Evolutionary conservation across 2,888 invertebrate genomes (phyloP).

Genomic region (Linyphia triangularis): DNA sequence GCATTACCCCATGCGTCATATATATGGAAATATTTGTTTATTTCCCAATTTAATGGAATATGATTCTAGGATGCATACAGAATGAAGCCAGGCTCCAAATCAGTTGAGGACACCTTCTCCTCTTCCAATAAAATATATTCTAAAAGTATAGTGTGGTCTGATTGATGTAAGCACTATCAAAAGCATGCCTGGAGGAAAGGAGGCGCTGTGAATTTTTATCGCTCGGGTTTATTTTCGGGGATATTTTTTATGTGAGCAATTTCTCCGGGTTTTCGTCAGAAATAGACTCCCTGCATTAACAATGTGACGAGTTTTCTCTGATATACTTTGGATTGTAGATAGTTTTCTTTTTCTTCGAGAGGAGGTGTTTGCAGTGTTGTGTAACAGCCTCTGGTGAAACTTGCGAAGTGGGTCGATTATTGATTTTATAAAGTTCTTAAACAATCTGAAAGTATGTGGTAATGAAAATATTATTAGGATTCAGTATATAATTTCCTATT

Average conservation of each 20-base stretch:
- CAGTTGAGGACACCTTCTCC: conserved; percentile 4
- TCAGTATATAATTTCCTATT: too few species aligned
- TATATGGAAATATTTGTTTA: conserved; percentile 56
- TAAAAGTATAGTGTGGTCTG: conserved; percentile 32
- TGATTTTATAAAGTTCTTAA: too few species aligned
- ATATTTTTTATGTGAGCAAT: not conserved
- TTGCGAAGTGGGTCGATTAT: too few species aligned
- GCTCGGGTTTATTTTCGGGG: not conserved
- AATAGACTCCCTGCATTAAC: conserved; percentile 17
- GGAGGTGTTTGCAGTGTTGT: too few species aligned
- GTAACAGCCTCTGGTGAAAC: too few species aligned
- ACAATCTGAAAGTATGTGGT: too few species aligned
- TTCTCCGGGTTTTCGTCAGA: not conserved
- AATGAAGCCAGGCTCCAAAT: conserved; percentile 28
- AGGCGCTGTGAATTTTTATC: conserved; percentile 32
- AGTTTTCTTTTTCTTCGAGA: too few species aligned
- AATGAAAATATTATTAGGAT: too few species aligned
- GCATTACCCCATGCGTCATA: not conserved
- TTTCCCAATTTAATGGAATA: conserved; percentile 60
- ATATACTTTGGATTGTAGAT: not conserved
- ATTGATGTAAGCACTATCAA: conserved; percentile 42
- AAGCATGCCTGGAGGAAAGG: not conserved
- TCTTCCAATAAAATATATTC: conserved; percentile 1
- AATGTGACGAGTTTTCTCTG: not conserved
- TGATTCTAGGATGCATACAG: conserved; percentile 27